Conservation (phyloP, 53 echinoderm and acorn worm species). For the Echinarachnius parma region DNA sequence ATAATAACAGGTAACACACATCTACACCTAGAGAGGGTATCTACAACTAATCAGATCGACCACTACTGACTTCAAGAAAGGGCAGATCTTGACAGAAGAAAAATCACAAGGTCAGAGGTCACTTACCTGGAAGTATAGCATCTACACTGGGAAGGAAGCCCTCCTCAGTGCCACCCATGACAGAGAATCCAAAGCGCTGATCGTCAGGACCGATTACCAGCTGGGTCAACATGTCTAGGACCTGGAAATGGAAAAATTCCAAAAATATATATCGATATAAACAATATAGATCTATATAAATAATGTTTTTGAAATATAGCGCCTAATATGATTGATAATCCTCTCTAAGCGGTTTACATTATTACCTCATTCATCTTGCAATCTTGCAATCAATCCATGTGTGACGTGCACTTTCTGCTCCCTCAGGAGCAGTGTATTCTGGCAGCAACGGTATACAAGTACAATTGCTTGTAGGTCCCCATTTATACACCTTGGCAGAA, state of each 20-base stretch:
- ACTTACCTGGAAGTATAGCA: constrained; percentile 82
- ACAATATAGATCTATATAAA: background rate
- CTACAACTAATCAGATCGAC: too few species aligned
- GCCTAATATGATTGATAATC: background rate
- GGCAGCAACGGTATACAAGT: too few species aligned
- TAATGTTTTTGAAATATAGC: background rate
- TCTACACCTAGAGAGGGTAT: too few species aligned
- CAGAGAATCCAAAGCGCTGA: constrained; percentile 90
- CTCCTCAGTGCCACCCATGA: constrained; percentile 91
- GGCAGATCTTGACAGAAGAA: too few species aligned
- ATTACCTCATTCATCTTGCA: too few species aligned
- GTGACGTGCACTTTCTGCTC: too few species aligned
- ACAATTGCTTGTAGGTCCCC: too few species aligned
- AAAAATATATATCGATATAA: background rate
- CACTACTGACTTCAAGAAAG: too few species aligned
- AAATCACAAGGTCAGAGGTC: background rate
- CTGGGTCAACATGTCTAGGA: constrained; percentile 18
- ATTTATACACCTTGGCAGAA: too few species aligned
- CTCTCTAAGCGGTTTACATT: background rate
- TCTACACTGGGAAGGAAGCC: constrained; percentile 86
- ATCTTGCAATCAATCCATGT: too few species aligned
- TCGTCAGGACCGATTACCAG: constrained; percentile 66
- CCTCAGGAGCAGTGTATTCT: too few species aligned
- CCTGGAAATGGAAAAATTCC: constrained; percentile 8
- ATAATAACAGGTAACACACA: too few species aligned